A percentile compares a stretch with the other conserved stretches of the same genome.
Evolutionary conservation across 1,140 invertebrate species (phyloP).

Genomic region (Penaeus japonicus): DNA sequence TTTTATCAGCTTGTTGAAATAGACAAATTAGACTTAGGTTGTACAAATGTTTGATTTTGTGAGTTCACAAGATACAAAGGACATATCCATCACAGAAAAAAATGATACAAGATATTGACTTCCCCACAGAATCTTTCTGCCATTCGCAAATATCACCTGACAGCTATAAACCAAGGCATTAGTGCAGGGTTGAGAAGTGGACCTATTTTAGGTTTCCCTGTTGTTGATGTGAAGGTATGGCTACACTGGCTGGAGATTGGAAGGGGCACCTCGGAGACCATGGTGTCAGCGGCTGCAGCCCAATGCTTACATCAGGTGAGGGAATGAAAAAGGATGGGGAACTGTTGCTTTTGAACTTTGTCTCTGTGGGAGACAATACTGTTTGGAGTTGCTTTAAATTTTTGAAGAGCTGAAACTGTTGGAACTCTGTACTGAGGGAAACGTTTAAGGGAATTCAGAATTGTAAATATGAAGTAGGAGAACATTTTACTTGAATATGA

Average conservation of each 20-base stretch:
- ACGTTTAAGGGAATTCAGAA: too few species aligned
- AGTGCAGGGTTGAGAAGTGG: constrained; percentile 65
- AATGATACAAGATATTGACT: background rate
- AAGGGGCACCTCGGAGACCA: constrained; percentile 77
- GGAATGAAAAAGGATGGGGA: background rate
- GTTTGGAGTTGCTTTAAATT: too few species aligned
- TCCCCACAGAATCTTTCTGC: constrained; percentile 48
- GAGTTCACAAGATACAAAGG: background rate
- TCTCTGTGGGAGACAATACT: background rate
- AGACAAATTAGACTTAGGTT: too few species aligned
- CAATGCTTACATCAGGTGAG: constrained; percentile 72
- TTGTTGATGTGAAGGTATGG: constrained; percentile 78
- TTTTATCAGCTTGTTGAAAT: too few species aligned
- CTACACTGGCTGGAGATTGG: constrained; percentile 79
- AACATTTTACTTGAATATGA: too few species aligned
- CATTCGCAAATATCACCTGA: constrained; percentile 64
- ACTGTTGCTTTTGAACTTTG: background rate
- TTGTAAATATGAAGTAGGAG: too few species aligned
- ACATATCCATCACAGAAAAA: too few species aligned
- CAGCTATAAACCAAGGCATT: constrained; percentile 66
- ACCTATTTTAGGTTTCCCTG: constrained; percentile 67
- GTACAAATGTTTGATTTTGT: background rate
- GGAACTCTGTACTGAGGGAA: too few species aligned
- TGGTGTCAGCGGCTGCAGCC: constrained; percentile 78
- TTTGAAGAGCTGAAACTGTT: too few species aligned